Evolutionary conservation across 2,888 invertebrate genomes (phyloP), one percentile per base, ranked within the genome.

Genomic region (Taenaris catops): DNA sequence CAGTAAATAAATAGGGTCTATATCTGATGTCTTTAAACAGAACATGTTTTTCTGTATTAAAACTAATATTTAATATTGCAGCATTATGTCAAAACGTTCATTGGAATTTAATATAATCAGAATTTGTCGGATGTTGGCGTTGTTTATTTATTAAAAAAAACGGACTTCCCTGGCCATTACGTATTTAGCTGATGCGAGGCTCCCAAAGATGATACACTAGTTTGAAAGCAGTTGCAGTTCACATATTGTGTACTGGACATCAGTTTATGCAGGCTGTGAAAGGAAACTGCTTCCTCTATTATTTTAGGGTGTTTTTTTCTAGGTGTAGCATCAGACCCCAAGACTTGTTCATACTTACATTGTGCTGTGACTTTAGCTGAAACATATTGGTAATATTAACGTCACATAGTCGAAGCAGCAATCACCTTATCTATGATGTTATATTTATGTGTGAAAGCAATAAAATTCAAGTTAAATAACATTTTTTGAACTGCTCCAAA

Each of bases 261-360:
- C 51, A 45, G 51, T 52, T 38, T 49, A 57, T 37, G 46, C 56
- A 51, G 46, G 52, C 58, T 40, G 48, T 53, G 53, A 56, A 56
- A 58, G 48, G 56, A 65, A 52, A 53, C 61, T 63, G 51, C 57
- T 66, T 64, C 62, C 59, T 63, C 61, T 55, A 68, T 58, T 73
- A 80, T 76, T 84, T 71, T 84, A 84, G 86, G 86, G 80, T 81
- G 81, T 81, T 86, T 76, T 83, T 83, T 86, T 86, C 86, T 86
- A 86, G 86, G 86, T 84, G 53, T 78, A 71, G 66, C 75, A 53
- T 66, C 67, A 55, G 63, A 53, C 52, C 54, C 66, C 73, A 76
- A 72, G 74, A 80, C 55, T 56, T 57, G 57, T 66, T 56, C 63
- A 67, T 72, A 69, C 60, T 64, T 63, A 55, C 64, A 64, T 66